Percentiles rank a stretch among this genome's conserved stretches.
Conservation (phyloP, 2,888 invertebrate genomes). For the Pilophorus perplexus region DNA sequence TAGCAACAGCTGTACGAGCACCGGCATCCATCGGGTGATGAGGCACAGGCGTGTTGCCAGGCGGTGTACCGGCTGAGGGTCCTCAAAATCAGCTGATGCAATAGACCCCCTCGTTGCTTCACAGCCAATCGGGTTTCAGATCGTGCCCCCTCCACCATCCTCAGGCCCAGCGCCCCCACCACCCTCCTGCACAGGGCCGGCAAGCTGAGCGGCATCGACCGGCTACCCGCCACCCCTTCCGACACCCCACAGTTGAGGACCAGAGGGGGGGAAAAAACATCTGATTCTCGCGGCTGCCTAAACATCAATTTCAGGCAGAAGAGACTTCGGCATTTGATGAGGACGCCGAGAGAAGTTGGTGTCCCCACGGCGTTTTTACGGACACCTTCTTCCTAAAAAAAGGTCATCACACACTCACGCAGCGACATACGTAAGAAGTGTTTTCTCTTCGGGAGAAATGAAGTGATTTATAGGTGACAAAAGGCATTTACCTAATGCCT, state of each 20-base stretch:
- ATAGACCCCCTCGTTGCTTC: conserved; percentile 17
- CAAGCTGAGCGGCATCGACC: conserved; percentile 19
- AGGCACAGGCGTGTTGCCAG: conserved; percentile 37
- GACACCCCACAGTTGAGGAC: neutral
- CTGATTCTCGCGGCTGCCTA: conserved; percentile 13
- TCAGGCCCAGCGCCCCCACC: neutral
- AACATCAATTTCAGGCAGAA: neutral
- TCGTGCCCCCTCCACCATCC: neutral
- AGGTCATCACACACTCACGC: too few species aligned
- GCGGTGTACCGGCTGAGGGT: neutral
- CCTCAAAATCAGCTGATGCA: conserved; percentile 40
- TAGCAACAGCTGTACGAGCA: too few species aligned
- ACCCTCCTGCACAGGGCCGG: neutral
- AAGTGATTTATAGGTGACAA: too few species aligned
- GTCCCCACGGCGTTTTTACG: too few species aligned
- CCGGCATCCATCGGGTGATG: too few species aligned
- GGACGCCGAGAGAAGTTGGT: too few species aligned
- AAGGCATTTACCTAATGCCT: too few species aligned
- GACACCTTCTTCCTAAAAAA: too few species aligned
- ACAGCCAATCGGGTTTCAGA: conserved; percentile 19
- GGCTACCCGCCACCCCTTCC: neutral
- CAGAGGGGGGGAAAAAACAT: conserved; percentile 1
- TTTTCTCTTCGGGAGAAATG: too few species aligned
- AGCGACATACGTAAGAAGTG: too few species aligned
- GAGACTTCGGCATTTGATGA: too few species aligned